These are phyloP conservation scores for Pentamera pediparva DNA, from an alignment of 53 echinoderm and acorn worm species.

Conservation along the genomic window DNA sequence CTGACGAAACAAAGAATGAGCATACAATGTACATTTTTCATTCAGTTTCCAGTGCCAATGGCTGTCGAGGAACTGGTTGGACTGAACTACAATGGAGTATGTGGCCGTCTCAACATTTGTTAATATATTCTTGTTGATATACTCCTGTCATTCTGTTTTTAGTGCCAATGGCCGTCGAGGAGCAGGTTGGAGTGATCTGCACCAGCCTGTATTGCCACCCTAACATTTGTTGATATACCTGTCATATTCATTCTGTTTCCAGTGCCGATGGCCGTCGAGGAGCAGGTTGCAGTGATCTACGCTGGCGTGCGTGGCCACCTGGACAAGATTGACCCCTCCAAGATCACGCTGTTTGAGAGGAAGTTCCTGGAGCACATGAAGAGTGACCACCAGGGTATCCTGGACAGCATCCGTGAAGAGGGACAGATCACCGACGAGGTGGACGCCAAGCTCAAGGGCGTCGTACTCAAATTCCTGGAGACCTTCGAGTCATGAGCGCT, in stretches of 20 bases:
- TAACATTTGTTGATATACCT: background rate
- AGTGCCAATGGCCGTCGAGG: constrained; percentile 99
- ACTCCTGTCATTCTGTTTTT: background rate
- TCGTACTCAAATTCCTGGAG: constrained; percentile 79
- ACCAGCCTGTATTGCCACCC: background rate
- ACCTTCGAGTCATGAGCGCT: constrained; percentile 69
- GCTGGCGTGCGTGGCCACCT: constrained; percentile 95
- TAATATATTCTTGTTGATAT: background rate
- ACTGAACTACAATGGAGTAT: background rate
- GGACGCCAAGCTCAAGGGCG: constrained; percentile 73
- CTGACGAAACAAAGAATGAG: no score
- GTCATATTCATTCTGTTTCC: background rate
- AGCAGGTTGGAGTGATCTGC: constrained; percentile 56
- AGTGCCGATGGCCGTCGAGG: constrained; percentile 98
- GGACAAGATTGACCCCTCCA: constrained; percentile 88
- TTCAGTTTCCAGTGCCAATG: constrained; percentile 68
- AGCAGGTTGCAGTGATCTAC: constrained; percentile 94
- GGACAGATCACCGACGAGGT: constrained; percentile 61
- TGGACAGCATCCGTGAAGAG: constrained; percentile 64
- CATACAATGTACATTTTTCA: background rate
- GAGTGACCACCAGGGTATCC: constrained; percentile 73
- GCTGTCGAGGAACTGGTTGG: constrained; percentile 95
- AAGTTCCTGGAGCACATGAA: constrained; percentile 84
- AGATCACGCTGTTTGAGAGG: constrained; percentile 82
- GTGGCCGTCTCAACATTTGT: background rate